Conservation (phyloP, 2,113 vertebrate species). For the Sitta europaea region DNA sequence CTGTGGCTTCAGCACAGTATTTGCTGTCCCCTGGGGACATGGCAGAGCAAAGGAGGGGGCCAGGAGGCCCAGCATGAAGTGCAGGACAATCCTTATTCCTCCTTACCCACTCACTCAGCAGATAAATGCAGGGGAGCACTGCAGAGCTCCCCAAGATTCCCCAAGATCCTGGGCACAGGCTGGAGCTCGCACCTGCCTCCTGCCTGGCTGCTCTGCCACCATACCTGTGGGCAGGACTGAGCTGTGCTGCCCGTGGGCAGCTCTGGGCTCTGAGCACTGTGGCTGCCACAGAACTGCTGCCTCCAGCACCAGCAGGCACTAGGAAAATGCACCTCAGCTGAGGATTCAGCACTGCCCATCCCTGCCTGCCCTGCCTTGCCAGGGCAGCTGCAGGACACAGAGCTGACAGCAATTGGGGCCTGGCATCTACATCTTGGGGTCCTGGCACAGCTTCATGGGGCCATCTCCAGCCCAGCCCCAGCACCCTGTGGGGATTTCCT, state of each 20-base stretch:
- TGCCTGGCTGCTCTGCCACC: neutral
- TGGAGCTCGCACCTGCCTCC: neutral
- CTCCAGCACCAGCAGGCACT: neutral
- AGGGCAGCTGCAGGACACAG: accelerated
- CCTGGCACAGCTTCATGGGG: accelerated
- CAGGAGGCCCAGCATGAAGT: neutral
- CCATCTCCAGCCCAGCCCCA: accelerated
- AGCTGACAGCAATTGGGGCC: neutral
- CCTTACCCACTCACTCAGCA: accelerated
- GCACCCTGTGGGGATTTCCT: neutral
- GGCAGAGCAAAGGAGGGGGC: accelerated
- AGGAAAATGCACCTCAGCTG: neutral
- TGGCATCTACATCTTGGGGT: accelerated
- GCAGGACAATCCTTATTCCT: neutral
- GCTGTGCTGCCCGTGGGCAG: accelerated
- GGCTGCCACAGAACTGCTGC: neutral
- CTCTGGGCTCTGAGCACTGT: neutral
- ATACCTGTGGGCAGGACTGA: accelerated
- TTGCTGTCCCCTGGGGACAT: neutral
- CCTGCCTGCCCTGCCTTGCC: neutral
- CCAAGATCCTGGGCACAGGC: neutral
- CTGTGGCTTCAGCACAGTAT: neutral
- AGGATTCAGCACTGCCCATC: neutral
- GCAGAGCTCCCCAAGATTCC: neutral
- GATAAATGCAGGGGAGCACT: neutral